Evolutionary conservation across 2,797 vertebrate species (phyloP).

Genomic region (Diglossa cyanea): DNA sequence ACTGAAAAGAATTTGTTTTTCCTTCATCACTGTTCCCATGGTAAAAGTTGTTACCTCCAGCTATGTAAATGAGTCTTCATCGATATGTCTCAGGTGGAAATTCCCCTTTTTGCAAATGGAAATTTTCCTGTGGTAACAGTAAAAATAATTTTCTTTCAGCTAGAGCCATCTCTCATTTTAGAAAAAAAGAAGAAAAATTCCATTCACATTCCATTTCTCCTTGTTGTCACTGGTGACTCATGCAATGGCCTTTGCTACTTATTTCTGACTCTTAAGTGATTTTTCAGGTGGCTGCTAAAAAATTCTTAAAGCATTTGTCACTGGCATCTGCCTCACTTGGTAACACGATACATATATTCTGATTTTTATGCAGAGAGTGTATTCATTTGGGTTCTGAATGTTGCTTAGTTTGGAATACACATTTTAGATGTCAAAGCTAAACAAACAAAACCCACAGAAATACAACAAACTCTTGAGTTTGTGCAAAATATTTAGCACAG

Average conservation of each 20-base stretch:
- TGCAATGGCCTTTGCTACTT: background rate
- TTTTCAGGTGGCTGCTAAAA: conserved; percentile 61
- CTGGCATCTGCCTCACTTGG: background rate
- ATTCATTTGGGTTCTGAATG: background rate
- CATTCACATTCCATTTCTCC: conserved; percentile 8
- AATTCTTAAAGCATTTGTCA: conserved; percentile 41
- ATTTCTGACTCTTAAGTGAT: conserved; percentile 56
- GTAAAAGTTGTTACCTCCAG: background rate
- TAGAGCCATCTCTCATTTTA: background rate
- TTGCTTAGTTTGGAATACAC: background rate
- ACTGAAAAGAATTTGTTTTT: background rate
- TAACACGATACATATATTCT: background rate
- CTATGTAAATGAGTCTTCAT: conserved; percentile 20
- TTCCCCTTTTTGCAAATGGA: conserved; percentile 9
- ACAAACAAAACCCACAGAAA: background rate
- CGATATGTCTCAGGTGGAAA: conserved; percentile 30
- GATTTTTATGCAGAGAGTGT: background rate
- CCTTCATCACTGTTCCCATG: conserved; percentile 19
- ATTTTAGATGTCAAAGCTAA: background rate
- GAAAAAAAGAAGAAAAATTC: background rate
- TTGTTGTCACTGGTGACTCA: conserved; percentile 45
- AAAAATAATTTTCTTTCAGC: background rate
- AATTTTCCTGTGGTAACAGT: background rate
- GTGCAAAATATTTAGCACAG: background rate
- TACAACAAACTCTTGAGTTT: background rate